Percentiles rank a stretch among this genome's conserved stretches.
phyloP scores from a whole-genome alignment of 2,797 vertebrate genomes.

The Dallia pectoralis region DNA sequence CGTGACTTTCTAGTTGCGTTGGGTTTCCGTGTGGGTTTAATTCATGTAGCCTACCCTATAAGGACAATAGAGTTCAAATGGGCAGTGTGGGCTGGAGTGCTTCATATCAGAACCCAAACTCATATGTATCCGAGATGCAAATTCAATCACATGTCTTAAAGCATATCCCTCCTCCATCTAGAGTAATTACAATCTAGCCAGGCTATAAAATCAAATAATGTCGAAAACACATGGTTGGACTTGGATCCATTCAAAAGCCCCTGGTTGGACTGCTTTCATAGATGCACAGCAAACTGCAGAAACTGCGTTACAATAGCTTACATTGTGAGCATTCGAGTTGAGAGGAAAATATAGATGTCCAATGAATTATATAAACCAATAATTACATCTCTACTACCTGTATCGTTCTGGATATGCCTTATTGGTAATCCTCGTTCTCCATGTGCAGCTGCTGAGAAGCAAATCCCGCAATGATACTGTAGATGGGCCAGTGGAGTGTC shows the following conservation, averaged over 20 bases:
- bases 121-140: not conserved
- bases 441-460: conserved; percentile 27
- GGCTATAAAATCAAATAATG: not conserved
- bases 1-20: not conserved
- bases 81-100: not conserved
- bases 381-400: conserved; percentile 30
- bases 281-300: not conserved
- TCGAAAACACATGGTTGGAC: not conserved
- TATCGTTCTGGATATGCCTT: conserved; percentile 37
- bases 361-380: conserved; percentile 10
- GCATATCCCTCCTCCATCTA: not conserved
- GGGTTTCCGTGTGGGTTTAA: not conserved
- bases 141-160: not conserved
- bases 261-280: conserved; percentile 4
- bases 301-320: conserved; percentile 14
- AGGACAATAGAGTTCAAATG: no score
- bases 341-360: conserved; percentile 12
- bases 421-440: conserved; percentile 37
- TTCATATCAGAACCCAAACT: not conserved
- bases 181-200: not conserved
- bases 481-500: conserved; percentile 20
- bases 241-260: not conserved
- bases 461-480: conserved; percentile 49
- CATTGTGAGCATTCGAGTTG: not conserved
- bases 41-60: not conserved